Base-by-base conservation (phyloP, 2,888 invertebrate species). In the Ptilodon capucinus region DNA sequence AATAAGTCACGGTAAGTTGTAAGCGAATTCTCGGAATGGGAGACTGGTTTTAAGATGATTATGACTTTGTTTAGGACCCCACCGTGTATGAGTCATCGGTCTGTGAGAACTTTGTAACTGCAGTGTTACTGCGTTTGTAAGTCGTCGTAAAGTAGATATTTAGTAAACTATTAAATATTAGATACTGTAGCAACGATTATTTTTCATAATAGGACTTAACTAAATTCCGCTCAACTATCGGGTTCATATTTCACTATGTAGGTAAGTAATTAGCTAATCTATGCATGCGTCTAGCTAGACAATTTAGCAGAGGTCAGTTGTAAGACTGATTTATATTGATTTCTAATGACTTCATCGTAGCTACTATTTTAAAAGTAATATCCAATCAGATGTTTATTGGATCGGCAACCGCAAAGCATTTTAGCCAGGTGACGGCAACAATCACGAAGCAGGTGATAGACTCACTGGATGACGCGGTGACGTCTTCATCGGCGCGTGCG, bases 401-500 rank as follows among this genome's bases (percentile, higher is more conserved):
- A 39, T 57, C 54, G 49, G 55, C 60, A 57, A 77, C 76, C 78
- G 62, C 81, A 79, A 57, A 68, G 21, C 8, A 48, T 58, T 61
- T 59, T 46, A 48, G 68, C 68, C 86, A 85, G 84, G 81, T 85
- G 86, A 60, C 45, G 56, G 49, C 39, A 44, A 52, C 51, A 60
- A 58, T 64, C 58, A 58, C 59, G 44, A 44, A 59, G 79, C 89
- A 88, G 88, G 84, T 86, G 88, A 72, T 76, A 60, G 64, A 58
- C 48, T 64, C 13, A 16, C 13, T 21, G 39, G 61, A 73, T 55
- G 63, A 49, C 57, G 56, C 60, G 58, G 56, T 74, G 78, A 84
- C 74, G 76, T 75, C 86, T 85, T 74, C 74, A 81, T 82, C 67
- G 79, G 68, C 84, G 78, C 86, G 86, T 84, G 87, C 86, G 84